Percentiles rank a stretch among this genome's conserved stretches.
These are phyloP conservation scores for Ochropleura plecta DNA, from an alignment of 2,888 invertebrate genomes.

Conservation along the genomic window DNA sequence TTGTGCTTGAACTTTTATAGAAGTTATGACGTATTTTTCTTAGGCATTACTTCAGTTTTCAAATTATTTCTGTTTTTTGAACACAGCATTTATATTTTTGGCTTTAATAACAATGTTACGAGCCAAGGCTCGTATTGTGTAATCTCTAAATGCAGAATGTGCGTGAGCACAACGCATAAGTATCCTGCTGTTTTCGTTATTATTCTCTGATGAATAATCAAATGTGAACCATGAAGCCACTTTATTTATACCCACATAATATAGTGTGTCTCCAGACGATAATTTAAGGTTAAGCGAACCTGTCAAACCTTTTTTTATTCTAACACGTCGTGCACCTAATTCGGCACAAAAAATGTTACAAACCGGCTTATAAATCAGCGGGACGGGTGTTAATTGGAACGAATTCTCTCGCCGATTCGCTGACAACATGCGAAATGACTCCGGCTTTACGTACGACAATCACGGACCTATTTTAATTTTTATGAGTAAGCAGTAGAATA, in stretches of 20 bases:
- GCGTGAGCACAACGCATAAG: conserved; percentile 33
- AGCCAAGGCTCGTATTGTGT: conserved; percentile 42
- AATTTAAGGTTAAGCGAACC: conserved; percentile 65
- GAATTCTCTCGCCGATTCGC: conserved; percentile 77
- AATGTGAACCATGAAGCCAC: conserved; percentile 28
- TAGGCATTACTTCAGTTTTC: neutral
- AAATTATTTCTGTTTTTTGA: conserved; percentile 29
- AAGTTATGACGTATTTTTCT: conserved; percentile 16
- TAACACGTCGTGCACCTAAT: conserved; percentile 81
- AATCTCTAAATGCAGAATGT: conserved; percentile 48
- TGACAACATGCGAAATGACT: conserved; percentile 72
- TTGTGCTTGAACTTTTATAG: conserved; percentile 29
- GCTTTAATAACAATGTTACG: conserved; percentile 43
- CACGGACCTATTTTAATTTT: conserved; percentile 47
- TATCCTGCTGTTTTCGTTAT: conserved; percentile 51
- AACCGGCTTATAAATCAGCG: conserved; percentile 85
- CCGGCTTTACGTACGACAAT: conserved; percentile 42
- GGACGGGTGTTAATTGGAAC: conserved; percentile 88
- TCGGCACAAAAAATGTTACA: conserved; percentile 82
- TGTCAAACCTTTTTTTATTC: conserved; percentile 74
- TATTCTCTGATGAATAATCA: conserved; percentile 31
- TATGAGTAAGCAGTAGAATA: conserved; percentile 13
- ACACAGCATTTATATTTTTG: conserved; percentile 35
- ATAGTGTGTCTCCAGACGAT: conserved; percentile 47
- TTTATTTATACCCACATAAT: conserved; percentile 25